Base-by-base conservation (phyloP, 2,888 invertebrate species). In the Pimpla rufipes region DNA sequence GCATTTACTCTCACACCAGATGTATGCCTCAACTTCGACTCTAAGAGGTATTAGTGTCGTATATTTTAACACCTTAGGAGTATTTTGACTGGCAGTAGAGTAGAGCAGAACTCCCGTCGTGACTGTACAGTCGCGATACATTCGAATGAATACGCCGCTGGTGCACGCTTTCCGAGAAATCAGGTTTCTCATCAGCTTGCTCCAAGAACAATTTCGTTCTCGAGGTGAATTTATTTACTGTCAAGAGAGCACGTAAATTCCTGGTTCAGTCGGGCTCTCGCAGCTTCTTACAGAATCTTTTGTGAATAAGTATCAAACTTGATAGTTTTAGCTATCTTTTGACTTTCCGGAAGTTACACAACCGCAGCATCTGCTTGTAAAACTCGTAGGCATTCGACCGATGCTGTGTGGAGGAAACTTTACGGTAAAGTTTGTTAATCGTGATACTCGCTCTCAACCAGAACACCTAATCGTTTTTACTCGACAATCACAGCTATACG, bases 391-490 rank as follows among this genome's bases (percentile, higher is more conserved):
- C 16, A 35, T 67, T 66, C 45, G 16, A 23, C 18, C 45, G 52
- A n/a, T 4, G 40, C 23, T 42, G n/a, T 10, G 29, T 29, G 8
- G 8, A 10, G 42, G n/a, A 57, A 71, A 45, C 42, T 42, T 57
- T 23, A 57, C 45, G 71, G n/a, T 5, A 29, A 73, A 73, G 35
- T 75, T 75, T 66, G 52, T 21, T 57, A 62, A 42, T 64, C 75
- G 47, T 47, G 62, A 80, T 70, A 70, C 59, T 77, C 47, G 21
- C 16, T 47, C 37, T 37, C 35, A 37, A n/a, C 55, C 55, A 18
- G 62, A 52, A 11, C 57, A 66, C 40, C 70, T 50, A 71, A 76
- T 76, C 57, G 57, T 81, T 76, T 64, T 76, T 71, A 37, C 80
- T 55, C 70, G 42, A 76, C 35, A 70, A 70, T 64, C 75, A 68